phyloP scores from a whole-genome alignment of 1,140 invertebrate species.

The Laodelphax striatellus region DNA sequence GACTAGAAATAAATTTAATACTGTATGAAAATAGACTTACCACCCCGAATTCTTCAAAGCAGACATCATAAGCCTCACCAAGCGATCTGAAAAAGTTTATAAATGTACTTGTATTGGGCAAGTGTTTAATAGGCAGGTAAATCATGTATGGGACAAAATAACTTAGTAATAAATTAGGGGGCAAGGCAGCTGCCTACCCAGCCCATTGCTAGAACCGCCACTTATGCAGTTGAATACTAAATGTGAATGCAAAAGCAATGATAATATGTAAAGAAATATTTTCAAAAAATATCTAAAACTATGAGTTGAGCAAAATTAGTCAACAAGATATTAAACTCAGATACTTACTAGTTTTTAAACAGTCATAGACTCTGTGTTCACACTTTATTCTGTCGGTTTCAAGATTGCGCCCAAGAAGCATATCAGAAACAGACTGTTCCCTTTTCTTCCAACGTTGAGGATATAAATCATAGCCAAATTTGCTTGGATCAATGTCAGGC shows the following conservation, averaged over 20 bases:
- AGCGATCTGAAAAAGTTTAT: slow-evolving; percentile 45
- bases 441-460: slow-evolving; percentile 61
- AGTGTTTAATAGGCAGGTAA: no score
- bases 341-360: slow-evolving; percentile 57
- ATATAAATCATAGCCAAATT: slow-evolving; percentile 68
- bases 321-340: background rate
- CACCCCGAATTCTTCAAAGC: slow-evolving; percentile 78
- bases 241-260: no score
- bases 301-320: no score
- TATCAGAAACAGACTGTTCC: slow-evolving; percentile 39
- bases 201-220: no score
- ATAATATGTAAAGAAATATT: no score
- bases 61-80: slow-evolving; percentile 73
- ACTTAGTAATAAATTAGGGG: no score
- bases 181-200: no score
- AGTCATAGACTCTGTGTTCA: slow-evolving; percentile 64
- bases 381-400: slow-evolving; percentile 62
- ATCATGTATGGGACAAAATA: no score
- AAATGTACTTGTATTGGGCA: background rate
- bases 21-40: slow-evolving; percentile 42
- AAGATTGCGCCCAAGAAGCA: slow-evolving; percentile 49
- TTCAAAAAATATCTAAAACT: no score
- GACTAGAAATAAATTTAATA: no score
- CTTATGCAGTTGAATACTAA: no score
- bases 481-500: background rate